These are phyloP conservation scores for Poecilia wingei DNA, from an alignment of 2,797 vertebrate genomes.

Conservation along the genomic window DNA sequence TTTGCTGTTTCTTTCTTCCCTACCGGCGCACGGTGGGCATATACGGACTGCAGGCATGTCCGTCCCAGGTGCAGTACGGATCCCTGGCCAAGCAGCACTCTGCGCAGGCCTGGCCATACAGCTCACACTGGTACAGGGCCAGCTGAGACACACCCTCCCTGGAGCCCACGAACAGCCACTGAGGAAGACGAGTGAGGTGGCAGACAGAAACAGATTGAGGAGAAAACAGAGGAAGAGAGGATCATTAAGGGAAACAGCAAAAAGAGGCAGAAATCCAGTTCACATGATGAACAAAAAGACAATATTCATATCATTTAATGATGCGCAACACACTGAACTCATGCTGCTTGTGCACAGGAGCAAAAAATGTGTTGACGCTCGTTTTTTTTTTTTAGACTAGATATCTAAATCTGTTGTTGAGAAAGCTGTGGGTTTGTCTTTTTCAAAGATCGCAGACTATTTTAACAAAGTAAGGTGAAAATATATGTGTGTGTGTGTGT, in stretches of 20 bases:
- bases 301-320: constrained; percentile 22
- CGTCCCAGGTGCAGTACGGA: constrained; percentile 91
- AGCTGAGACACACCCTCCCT: constrained; percentile 85
- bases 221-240: background rate
- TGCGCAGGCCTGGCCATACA: constrained; percentile 86
- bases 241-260: constrained; percentile 8
- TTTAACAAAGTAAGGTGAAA: constrained; percentile 58
- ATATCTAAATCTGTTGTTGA: constrained; percentile 18
- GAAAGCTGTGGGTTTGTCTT: constrained; percentile 22
- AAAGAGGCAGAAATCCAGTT: constrained; percentile 16
- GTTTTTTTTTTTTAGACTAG: constrained; percentile 19
- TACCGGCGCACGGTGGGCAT: constrained; percentile 78
- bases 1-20: background rate
- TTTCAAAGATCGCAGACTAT: constrained; percentile 33
- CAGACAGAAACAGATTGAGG: constrained; percentile 16
- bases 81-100: constrained; percentile 90
- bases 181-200: constrained; percentile 14
- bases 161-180: constrained; percentile 85
- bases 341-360: constrained; percentile 8
- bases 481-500: constrained; percentile 21
- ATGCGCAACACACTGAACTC: constrained; percentile 35
- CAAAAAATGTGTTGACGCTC: constrained; percentile 4
- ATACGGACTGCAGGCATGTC: constrained; percentile 83
- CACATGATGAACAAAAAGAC: constrained; percentile 34
- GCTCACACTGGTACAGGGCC: constrained; percentile 86